These are phyloP conservation scores for Camponotus pennsylvanicus DNA, from an alignment of 1,140 invertebrate genomes.

Conservation along the genomic window DNA sequence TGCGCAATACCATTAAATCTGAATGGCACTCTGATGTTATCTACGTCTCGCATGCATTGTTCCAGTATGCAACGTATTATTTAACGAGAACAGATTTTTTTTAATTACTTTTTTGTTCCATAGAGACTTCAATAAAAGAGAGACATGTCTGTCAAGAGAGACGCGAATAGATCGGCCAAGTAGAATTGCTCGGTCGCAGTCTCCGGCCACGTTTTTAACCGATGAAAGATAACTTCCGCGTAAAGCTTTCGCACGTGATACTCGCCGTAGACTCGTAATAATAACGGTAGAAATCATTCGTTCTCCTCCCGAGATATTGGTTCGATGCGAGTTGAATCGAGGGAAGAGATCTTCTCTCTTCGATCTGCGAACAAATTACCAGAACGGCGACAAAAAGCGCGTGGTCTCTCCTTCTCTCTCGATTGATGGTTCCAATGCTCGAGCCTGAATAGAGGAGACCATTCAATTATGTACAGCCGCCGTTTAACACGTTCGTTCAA, in stretches of 20 bases:
- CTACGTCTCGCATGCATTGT: not conserved
- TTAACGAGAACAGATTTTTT: not conserved
- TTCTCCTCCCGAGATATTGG: constrained; percentile 36
- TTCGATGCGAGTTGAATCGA: constrained; percentile 5
- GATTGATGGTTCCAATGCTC: constrained; percentile 52
- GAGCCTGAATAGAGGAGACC: constrained; percentile 61
- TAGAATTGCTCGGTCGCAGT: not conserved
- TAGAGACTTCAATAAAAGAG: not conserved
- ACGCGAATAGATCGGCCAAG: not conserved
- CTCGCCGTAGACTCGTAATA: constrained; percentile 26
- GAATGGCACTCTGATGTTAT: not conserved
- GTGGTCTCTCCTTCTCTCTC: not conserved
- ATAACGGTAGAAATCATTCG: constrained; percentile 44
- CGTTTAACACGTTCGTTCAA: constrained; percentile 68
- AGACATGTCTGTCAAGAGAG: not conserved
- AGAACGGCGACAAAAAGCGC: constrained; percentile 58
- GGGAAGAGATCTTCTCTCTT: constrained; percentile 29
- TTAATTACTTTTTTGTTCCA: not conserved
- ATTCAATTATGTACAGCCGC: constrained; percentile 72
- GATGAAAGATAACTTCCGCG: constrained; percentile 1
- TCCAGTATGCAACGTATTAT: not conserved
- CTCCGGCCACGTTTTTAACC: not conserved
- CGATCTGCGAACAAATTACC: constrained; percentile 1
- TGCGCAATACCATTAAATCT: not conserved
- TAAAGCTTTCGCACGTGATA: constrained; percentile 36